phyloP scores from a whole-genome alignment of 2,797 vertebrate genomes.

The Nyctalus aviator region DNA sequence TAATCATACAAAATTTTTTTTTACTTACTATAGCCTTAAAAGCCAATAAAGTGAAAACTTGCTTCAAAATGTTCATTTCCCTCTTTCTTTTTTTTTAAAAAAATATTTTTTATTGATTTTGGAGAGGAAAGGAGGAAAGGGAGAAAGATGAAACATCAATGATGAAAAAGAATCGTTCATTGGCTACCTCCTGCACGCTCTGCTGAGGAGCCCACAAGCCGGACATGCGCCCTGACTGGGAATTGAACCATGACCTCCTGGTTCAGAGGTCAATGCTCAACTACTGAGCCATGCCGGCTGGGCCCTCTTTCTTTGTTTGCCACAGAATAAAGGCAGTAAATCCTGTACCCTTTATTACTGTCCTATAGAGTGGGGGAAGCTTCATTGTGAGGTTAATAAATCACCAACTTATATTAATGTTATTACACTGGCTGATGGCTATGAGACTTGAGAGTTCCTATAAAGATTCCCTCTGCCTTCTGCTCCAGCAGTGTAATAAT shows the following conservation, averaged over 20 bases:
- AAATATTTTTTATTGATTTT: too few relatives aligned
- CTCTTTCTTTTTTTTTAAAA: constrained; percentile 14
- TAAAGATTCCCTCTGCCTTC: constrained; percentile 22
- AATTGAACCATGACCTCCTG: too few relatives aligned
- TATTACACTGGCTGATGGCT: background rate
- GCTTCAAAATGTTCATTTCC: constrained; percentile 50
- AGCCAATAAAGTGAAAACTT: constrained; percentile 55
- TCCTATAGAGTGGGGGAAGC: background rate
- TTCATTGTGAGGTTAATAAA: background rate
- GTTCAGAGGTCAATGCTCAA: too few relatives aligned
- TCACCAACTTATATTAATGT: background rate
- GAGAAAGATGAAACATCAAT: too few relatives aligned
- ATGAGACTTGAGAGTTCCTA: background rate
- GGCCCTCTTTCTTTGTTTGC: constrained; percentile 27
- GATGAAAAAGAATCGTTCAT: too few relatives aligned
- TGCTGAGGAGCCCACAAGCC: too few relatives aligned
- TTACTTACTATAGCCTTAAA: constrained; percentile 59
- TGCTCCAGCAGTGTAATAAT: background rate
- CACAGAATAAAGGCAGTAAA: constrained; percentile 47
- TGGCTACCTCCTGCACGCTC: too few relatives aligned
- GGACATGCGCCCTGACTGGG: too few relatives aligned
- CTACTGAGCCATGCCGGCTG: too few relatives aligned
- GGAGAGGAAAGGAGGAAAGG: too few relatives aligned
- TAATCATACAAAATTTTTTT: background rate
- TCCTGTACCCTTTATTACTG: constrained; percentile 34